These are phyloP conservation scores for Paramuricea clavata DNA, from an alignment of 92 coral and sea anemone genomes.

Conservation along the genomic window DNA sequence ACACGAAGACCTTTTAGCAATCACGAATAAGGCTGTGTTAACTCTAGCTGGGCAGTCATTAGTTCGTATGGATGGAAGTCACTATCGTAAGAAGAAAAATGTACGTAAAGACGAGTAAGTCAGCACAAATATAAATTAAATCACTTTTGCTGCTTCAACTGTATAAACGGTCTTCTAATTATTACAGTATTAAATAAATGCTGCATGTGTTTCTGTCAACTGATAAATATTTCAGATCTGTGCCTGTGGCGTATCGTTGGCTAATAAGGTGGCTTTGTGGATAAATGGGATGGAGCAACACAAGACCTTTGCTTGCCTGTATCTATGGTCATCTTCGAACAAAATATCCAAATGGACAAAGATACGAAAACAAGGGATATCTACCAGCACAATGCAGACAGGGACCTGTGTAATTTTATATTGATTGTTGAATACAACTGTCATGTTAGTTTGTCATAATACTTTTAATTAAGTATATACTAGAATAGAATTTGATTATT, in stretches of 20 bases:
- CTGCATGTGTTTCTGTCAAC: not conserved
- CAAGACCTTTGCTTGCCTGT: not conserved
- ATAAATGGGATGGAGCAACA: not conserved
- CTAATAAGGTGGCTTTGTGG: not conserved
- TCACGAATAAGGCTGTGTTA: conserved; percentile 26
- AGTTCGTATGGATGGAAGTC: conserved; percentile 13
- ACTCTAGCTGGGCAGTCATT: conserved; percentile 15
- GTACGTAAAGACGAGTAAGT: conserved; percentile 22
- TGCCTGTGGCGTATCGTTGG: not conserved
- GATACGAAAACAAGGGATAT: not conserved
- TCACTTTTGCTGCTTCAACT: not conserved
- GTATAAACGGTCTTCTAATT: not conserved
- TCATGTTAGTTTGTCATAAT: not conserved
- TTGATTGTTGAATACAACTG: too few relatives aligned
- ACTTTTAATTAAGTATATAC: not conserved
- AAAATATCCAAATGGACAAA: not conserved
- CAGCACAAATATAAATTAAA: not conserved
- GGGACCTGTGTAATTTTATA: not conserved
- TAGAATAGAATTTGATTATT: too few relatives aligned
- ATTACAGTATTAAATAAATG: not conserved
- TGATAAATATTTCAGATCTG: not conserved
- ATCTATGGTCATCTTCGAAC: not conserved
- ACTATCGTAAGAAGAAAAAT: conserved; percentile 16
- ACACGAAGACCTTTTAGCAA: conserved; percentile 61
- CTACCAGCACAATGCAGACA: not conserved